A percentile compares a stretch with the other conserved stretches of the same genome.
phyloP scores from a whole-genome alignment of 2,797 vertebrate species.

The Ispidina picta region DNA sequence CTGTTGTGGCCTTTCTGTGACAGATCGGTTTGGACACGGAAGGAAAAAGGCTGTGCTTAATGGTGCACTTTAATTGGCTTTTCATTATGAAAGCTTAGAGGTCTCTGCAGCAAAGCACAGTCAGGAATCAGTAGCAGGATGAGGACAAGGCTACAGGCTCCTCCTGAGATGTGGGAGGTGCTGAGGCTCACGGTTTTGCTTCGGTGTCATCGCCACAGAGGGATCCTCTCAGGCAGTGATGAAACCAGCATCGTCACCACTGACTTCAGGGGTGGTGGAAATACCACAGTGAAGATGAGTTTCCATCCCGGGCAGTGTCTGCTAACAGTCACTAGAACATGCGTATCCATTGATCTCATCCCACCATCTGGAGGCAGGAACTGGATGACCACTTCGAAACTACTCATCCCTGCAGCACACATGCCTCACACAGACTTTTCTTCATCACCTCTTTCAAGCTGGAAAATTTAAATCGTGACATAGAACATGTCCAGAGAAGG shows the following conservation, averaged over 20 bases:
- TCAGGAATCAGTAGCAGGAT: background rate
- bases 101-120: background rate
- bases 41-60: background rate
- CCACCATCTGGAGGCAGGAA: background rate
- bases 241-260: accelerated
- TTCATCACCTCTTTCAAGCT: background rate
- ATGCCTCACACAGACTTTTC: background rate
- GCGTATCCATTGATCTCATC: background rate
- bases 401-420: background rate
- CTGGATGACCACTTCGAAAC: background rate
- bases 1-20: background rate
- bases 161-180: background rate
- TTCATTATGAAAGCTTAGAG: background rate
- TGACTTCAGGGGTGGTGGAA: background rate
- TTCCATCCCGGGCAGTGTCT: background rate
- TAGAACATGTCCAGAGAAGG: background rate
- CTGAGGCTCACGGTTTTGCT: background rate
- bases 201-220: accelerated
- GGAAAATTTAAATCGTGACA: background rate
- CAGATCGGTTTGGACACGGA: conserved; percentile 14
- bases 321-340: background rate
- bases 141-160: background rate
- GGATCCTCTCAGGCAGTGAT: accelerated
- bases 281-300: accelerated
- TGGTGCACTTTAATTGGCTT: background rate